Evolutionary conservation across 2,888 invertebrate species (phyloP), one percentile per base, ranked within the genome.

Genomic region (Athetis lepigone): DNA sequence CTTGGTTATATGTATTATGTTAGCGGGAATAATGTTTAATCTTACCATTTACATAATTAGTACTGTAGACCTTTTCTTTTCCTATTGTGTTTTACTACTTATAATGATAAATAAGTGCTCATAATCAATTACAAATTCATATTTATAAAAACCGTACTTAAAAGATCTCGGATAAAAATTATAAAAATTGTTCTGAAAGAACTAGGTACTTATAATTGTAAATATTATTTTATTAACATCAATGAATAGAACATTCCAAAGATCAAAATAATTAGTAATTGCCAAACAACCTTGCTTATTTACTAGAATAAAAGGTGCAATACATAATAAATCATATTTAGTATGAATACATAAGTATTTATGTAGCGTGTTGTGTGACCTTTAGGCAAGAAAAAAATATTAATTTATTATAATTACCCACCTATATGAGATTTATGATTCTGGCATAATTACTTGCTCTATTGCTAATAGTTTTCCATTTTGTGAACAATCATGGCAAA

Each of bases 381-480:
- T 71, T 57, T 54, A 45, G 36, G 37, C 56, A 16, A 57, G 70
- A 70, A 70, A 47, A 37, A 27, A 47, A n/a, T n/a, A n/a, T n/a
- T n/a, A n/a, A n/a, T n/a, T 37, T 16, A 51, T 47, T 46, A 42
- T 16, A 43, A 39, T 49, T 33, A 33, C 2, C 33, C 13, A 33
- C 13, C 8, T 33, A 42, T 29, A 21, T 39, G 23, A 49, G 19
- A 54, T 56, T 47, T 59, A 46, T 54, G 33, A 46, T 46, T 50
- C n/a, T 29, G 36, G 2, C 6, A 18, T 7, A 25, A 16, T 19
- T 33, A 67, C 5, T 36, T 23, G 11, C 29, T 19, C 13, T 23
- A 33, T 27, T 25, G 56, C 18, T 8, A n/a, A 13, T 40, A 33
- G 7, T 33, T 23, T 3, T 27, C 16, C 6, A 21, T 49, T 19